Evolutionary conservation across 2,113 vertebrate genomes (phyloP), one percentile per base, ranked within the genome.

Genomic region (Ictidomys tridecemlineatus): DNA sequence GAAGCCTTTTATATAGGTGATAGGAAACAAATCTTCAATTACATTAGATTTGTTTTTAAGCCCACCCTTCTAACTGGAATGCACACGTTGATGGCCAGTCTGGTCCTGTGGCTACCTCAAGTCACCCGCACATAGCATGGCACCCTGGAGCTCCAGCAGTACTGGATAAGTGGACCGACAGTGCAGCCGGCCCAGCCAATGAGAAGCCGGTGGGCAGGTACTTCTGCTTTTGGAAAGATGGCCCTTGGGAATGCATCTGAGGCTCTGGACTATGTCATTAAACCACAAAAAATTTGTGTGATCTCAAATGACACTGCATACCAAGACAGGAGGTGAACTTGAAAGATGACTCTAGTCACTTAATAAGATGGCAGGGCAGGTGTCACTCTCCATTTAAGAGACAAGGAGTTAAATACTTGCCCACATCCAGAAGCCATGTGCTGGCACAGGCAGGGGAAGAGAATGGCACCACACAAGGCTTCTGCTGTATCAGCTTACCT

Each of bases 391-490:
- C 76, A 37, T 26, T 78, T 6, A 67, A 72, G 45, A 74, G 9
- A 13, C 4, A 42, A n/a, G 77, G 17, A 34, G 6, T 5, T 5
- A n/a, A 83, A 12, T 12, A 70, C 56, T 1, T 20, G 42, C 37
- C 53, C n/a, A 28, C 20, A 8, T 18, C 20, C 4, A 0, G n/a
- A 9, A 8, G 74, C 22, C 82, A 20, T 0, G 4, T 1, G 56
- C 24, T 4, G 24, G n/a, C 76, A 78, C 5, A 42, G 30, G 34
- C 28, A 67, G 14, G 61, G 48, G 37, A 78, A 37, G 39, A 30
- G 39, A 20, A 22, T 2, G 22, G 10, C 0, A 67, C 45, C 13
- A 24, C 37, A 34, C 18, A 9, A n/a, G 26, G 18, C 13, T 72
- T 63, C 39, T 8, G 2, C 61, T 16, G 0, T 20, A n/a, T 63